Base-by-base conservation (phyloP, 2,888 invertebrate species). In the Sinhomidia bicolor region DNA sequence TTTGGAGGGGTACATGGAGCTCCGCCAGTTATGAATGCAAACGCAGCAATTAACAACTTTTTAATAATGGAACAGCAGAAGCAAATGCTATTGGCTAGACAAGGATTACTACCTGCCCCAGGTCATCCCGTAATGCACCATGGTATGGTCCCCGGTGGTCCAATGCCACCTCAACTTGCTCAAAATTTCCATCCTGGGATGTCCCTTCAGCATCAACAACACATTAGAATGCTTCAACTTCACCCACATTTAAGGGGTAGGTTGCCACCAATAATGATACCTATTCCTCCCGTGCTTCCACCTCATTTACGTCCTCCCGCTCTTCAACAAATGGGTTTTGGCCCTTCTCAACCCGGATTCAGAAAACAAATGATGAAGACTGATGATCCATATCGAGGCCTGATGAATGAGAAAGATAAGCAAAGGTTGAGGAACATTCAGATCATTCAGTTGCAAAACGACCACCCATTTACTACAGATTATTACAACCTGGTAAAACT, bases 371-470 rank as follows among this genome's bases (percentile, higher is more conserved):
- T 62, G 79, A 57, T 62, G 32, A 90, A 90, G 89, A 90, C 91
- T 91, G 92, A 92, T 44, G 91, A 91, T 85, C 91, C 89, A 26
- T 91, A 90, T 87, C 85, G 88, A 62, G 99, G 98, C 0, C 94
- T 99, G 12, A 99, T 99, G 99, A 97, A 97, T 14, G 95, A 95
- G 90, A 95, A 97, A 36, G 99, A 99, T 93, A 98, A 99, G 93
- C 98, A 99, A 92, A 99, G 99, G 98, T 94, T 99, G 12, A 96
- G 98, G 91, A 98, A 98, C 93, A 99, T 99, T 92, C 99, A 99
- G 93, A 94, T 98, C 93, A 94, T 98, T 89, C 99, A 99, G 93
- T 95, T 99, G 0, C 98, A 98, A 93, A 98, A 98, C 0, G 98
- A 98, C 80, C 98, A 99, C 89, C 99, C 99, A 0, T 98, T 98